phyloP scores from a whole-genome alignment of 2,888 invertebrate genomes.

The Drosophila mercatorum region DNA sequence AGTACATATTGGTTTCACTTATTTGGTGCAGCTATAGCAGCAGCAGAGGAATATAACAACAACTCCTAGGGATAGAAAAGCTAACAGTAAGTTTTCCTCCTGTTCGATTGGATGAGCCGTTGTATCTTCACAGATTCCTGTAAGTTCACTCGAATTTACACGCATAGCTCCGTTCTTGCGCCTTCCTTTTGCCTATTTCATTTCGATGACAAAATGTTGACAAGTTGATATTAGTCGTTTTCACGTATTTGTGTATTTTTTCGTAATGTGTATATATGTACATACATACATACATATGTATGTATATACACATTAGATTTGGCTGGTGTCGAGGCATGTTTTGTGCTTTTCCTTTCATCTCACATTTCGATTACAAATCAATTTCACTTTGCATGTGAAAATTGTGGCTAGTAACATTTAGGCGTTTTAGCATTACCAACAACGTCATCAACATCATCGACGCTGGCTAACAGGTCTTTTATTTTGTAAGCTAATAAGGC shows the following conservation, averaged over 20 bases:
- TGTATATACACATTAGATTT: not conserved
- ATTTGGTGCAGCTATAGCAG: constrained; percentile 35
- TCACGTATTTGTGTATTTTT: not conserved
- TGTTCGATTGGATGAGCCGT: constrained; percentile 20
- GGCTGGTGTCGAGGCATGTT: constrained; percentile 15
- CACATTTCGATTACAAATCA: constrained; percentile 37
- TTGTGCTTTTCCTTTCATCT: constrained; percentile 23
- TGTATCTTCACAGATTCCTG: not conserved
- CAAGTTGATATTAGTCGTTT: not conserved
- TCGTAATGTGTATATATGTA: not conserved
- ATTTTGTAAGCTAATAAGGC: constrained; percentile 61
- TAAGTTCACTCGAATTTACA: not conserved
- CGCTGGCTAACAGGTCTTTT: constrained; percentile 54
- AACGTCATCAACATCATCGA: constrained; percentile 23
- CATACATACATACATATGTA: not conserved
- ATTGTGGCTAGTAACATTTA: constrained; percentile 43
- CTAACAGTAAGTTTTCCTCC: constrained; percentile 9
- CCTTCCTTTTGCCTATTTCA: too few species aligned
- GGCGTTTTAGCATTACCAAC: constrained; percentile 32
- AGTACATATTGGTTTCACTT: not conserved
- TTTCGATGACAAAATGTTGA: not conserved
- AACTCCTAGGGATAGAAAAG: constrained; percentile 20
- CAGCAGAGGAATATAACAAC: constrained; percentile 35
- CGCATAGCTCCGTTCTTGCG: not conserved
- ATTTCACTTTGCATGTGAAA: constrained; percentile 67